Conservation (phyloP, 2,888 invertebrate genomes). For the Pemphredon lugubris region DNA sequence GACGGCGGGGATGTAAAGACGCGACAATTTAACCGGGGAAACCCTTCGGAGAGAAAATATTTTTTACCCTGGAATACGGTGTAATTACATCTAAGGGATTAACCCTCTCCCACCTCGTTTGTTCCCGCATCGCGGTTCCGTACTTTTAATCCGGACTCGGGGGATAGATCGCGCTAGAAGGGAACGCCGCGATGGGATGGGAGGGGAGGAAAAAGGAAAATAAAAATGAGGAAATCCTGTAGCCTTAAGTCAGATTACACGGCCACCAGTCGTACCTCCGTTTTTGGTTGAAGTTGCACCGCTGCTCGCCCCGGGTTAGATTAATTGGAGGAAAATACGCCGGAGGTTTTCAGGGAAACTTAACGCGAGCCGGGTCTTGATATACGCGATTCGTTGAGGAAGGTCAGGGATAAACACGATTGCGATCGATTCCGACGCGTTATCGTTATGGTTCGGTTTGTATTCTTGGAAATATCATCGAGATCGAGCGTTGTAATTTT, state of each 20-base stretch:
- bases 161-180: not conserved
- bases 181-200: constrained; percentile 6
- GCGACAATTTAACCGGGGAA: constrained; percentile 10
- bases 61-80: constrained; percentile 36
- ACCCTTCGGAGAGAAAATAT: constrained; percentile 21
- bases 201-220: too few species aligned
- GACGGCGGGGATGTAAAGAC: not conserved
- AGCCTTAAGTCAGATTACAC: constrained; percentile 42
- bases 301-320: not conserved
- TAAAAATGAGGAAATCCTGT: constrained; percentile 29
- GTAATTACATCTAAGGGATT: constrained; percentile 56
- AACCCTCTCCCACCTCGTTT: constrained; percentile 33
- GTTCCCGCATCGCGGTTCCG: constrained; percentile 24
- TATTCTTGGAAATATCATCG: too few species aligned
- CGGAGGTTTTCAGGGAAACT: not conserved
- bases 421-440: too few species aligned
- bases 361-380: not conserved
- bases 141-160: constrained; percentile 19
- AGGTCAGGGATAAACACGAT: too few species aligned
- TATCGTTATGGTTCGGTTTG: too few species aligned
- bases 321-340: constrained; percentile 16
- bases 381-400: too few species aligned
- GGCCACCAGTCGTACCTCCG: constrained; percentile 13
- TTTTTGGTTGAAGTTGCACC: not conserved
- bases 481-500: too few species aligned